Percentiles rank a stretch among this genome's conserved stretches.
These are phyloP conservation scores for Selenia dentaria DNA, from an alignment of 2,888 invertebrate species.

Conservation along the genomic window DNA sequence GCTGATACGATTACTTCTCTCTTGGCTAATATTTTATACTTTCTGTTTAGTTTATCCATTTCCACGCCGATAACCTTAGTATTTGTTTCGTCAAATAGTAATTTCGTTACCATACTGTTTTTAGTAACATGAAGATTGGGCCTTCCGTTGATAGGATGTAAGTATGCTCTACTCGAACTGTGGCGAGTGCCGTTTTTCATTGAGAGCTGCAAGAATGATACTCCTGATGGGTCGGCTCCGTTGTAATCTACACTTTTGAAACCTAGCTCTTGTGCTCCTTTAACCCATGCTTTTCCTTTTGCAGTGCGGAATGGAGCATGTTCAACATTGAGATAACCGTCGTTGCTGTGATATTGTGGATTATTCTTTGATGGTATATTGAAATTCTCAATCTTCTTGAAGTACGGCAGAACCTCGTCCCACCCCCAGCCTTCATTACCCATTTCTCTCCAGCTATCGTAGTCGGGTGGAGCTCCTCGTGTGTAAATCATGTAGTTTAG, in stretches of 20 bases:
- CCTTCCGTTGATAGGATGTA: conserved; percentile 84
- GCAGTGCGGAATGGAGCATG: conserved; percentile 78
- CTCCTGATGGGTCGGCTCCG: conserved; percentile 85
- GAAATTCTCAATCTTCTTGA: conserved; percentile 90
- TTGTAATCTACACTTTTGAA: conserved; percentile 86
- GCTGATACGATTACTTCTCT: conserved; percentile 91
- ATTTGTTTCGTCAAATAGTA: conserved; percentile 82
- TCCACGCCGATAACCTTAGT: conserved; percentile 86
- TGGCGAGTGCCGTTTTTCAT: conserved; percentile 87
- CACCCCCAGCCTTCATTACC: conserved; percentile 91
- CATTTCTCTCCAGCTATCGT: conserved; percentile 89
- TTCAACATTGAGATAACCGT: conserved; percentile 84
- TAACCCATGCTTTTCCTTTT: conserved; percentile 83
- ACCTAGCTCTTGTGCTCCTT: conserved; percentile 86
- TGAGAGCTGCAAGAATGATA: conserved; percentile 85
- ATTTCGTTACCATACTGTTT: conserved; percentile 83
- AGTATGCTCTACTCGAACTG: conserved; percentile 88
- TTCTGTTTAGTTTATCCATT: conserved; percentile 77
- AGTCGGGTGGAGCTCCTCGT: conserved; percentile 88
- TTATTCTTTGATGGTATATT: conserved; percentile 83
- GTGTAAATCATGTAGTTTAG: conserved; percentile 93
- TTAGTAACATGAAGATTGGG: conserved; percentile 86
- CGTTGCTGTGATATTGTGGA: conserved; percentile 78
- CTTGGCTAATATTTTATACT: conserved; percentile 82
- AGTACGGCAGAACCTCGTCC: conserved; percentile 89